Percentiles rank a stretch among this genome's conserved stretches.
These are phyloP conservation scores for Galeruca laticollis DNA, from an alignment of 2,888 invertebrate species.

Conservation along the genomic window DNA sequence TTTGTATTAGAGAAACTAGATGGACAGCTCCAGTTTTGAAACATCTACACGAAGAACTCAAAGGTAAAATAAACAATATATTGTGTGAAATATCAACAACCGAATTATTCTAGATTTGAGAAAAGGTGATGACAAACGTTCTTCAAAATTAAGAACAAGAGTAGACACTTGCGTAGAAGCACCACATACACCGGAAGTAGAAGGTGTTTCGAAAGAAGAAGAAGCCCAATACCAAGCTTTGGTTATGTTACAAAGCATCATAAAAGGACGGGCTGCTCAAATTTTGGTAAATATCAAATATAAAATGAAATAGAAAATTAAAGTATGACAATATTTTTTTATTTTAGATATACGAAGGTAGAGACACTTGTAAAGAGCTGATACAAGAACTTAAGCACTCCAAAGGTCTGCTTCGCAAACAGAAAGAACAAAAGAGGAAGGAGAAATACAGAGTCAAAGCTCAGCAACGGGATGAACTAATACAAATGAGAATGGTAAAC, in stretches of 20 bases:
- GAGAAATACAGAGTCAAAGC: conserved; percentile 58
- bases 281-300: conserved; percentile 69
- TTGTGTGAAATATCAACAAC: not conserved
- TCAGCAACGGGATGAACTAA: conserved; percentile 60
- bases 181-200: conserved; percentile 58
- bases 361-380: conserved; percentile 76
- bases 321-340: not conserved
- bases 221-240: conserved; percentile 70
- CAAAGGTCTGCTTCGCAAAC: conserved; percentile 74
- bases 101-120: conserved; percentile 45
- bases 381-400: conserved; percentile 79
- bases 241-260: conserved; percentile 74
- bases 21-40: conserved; percentile 75
- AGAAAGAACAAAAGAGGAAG: conserved; percentile 61
- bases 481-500: conserved; percentile 52
- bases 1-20: conserved; percentile 74
- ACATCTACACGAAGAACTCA: conserved; percentile 72
- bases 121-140: conserved; percentile 45
- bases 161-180: conserved; percentile 50
- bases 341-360: conserved; percentile 78
- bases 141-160: conserved; percentile 53
- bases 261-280: conserved; percentile 80
- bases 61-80: conserved; percentile 62
- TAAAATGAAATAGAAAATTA: not conserved
- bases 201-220: conserved; percentile 58